Evolutionary conservation across 2,113 vertebrate genomes (phyloP), one percentile per base, ranked within the genome.

Genomic region (Alexandromys fortis): DNA sequence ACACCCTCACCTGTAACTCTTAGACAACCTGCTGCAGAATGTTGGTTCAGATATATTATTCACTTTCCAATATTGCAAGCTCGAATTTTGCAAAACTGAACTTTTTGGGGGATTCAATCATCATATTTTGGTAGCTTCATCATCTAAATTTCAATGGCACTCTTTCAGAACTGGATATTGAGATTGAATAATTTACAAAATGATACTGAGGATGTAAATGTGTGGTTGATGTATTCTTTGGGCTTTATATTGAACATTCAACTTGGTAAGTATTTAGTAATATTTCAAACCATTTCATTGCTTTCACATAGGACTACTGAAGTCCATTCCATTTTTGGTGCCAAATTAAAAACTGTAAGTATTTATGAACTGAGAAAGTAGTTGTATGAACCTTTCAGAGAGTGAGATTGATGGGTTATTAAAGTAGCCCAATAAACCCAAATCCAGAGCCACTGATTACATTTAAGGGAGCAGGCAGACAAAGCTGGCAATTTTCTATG

Each of bases 311-410:
- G 78, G 97, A 91, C 38, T 45, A 82, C 81, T 97, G 24, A 96
- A 94, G 63, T 86, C 91, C 45, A 86, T 24, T 68, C 49, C 28
- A 17, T n/a, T 73, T 96, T 89, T 77, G 49, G 0, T 81, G 0
- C 83, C 70, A 97, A 89, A 85, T 86, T 93, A 96, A 96, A 97
- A 95, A 85, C 55, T 89, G 30, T 42, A 96, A 76, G 94, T 96
- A 76, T 83, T 88, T 95, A 65, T 91, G 70, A 97, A 65, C 82
- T 82, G 75, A 95, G 94, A 97, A 85, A 26, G 3, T 78, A 63
- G 16, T 92, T 91, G 77, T 49, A 65, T 65, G 86, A 96, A 96
- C 3, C 10, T 70, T 96, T 93, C 86, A 93, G 65, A 75, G 75
- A 77, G 96, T 97, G 61, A 92, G 76, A 89, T 72, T 70, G 47